phyloP scores from a whole-genome alignment of 1,140 invertebrate genomes.

The Anagrus nilaparvatae region DNA sequence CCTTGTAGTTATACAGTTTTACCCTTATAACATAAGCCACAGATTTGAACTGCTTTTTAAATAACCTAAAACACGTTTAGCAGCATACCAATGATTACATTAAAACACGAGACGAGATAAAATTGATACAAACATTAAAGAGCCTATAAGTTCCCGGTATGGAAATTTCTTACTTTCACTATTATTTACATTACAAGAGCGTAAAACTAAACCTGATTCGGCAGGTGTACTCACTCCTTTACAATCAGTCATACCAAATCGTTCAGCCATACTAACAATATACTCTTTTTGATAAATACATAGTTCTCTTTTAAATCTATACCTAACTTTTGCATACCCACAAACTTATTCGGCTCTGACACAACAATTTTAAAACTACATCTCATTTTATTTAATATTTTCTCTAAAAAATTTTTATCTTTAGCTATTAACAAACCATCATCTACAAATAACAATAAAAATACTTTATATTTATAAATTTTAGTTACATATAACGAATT shows the following conservation, averaged over 20 bases:
- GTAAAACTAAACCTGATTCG: not conserved
- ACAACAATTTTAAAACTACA: constrained; percentile 9
- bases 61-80: no score
- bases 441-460: constrained; percentile 19
- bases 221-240: constrained; percentile 6
- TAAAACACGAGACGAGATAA: constrained; percentile 32
- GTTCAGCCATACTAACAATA: constrained; percentile 1
- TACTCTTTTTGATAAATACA: constrained; percentile 9
- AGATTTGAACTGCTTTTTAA: no score
- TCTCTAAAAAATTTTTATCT: not conserved
- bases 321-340: constrained; percentile 1
- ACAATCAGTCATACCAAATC: constrained; percentile 11
- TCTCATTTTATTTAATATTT: not conserved
- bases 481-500: constrained; percentile 13
- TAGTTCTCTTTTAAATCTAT: constrained; percentile 1
- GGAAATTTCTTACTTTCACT: constrained; percentile 1
- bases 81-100: no score
- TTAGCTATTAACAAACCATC: constrained; percentile 16
- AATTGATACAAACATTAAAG: constrained; percentile 31
- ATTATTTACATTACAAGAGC: not conserved
- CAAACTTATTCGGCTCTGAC: constrained; percentile 4
- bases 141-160: constrained; percentile 29
- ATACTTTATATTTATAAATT: constrained; percentile 4
- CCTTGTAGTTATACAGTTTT: no score
- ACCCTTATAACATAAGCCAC: no score